phyloP scores from a whole-genome alignment of 2,113 vertebrate species.

The Solea solea region DNA sequence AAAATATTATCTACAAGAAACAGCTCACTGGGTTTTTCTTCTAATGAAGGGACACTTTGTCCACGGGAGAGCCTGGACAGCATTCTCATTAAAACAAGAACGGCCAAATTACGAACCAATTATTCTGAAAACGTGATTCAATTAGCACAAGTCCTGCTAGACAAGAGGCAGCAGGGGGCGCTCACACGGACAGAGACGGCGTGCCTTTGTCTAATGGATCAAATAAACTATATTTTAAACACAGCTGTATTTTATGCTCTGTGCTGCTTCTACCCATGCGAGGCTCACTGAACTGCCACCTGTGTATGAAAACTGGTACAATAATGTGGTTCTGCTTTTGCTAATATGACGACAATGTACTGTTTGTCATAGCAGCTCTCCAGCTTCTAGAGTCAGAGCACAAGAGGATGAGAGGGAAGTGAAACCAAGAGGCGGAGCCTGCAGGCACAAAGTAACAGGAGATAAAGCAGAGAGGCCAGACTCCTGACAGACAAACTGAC shows the following conservation, averaged over 20 bases:
- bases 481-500: not conserved
- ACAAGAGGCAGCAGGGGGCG: constrained; percentile 41
- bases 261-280: not conserved
- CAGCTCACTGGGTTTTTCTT: not conserved
- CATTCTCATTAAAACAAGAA: constrained; percentile 20
- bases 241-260: not conserved
- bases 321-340: not conserved
- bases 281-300: no score
- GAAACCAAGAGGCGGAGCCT: not conserved
- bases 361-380: not conserved
- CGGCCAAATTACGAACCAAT: no score
- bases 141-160: constrained; percentile 12
- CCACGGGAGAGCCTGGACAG: constrained; percentile 16
- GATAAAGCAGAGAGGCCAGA: not conserved
- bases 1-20: not conserved
- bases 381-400: not conserved
- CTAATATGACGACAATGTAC: not conserved
- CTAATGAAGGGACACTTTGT: not conserved
- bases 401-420: not conserved
- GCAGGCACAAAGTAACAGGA: not conserved
- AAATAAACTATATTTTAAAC: not conserved
- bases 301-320: not conserved
- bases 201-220: no score
- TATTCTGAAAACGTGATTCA: constrained; percentile 40
- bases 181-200: not conserved